Evolutionary conservation across 2,113 vertebrate genomes (phyloP).

Genomic region (Tinamus guttatus): DNA sequence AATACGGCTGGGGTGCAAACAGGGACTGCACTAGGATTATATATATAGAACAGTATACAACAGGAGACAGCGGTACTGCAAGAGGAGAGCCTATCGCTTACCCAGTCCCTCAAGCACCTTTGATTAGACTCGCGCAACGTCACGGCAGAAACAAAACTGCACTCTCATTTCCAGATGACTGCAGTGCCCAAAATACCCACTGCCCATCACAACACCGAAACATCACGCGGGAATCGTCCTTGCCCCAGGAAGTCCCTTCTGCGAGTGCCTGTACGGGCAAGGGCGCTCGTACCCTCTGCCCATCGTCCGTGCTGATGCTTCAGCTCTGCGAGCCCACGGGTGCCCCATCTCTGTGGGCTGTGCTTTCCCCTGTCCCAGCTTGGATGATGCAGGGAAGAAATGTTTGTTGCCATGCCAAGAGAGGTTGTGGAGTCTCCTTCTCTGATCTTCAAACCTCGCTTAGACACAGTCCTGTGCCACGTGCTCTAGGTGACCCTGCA

Average conservation of each 20-base stretch:
- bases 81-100: not conserved
- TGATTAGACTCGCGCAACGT: not conserved
- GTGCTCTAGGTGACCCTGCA: no score
- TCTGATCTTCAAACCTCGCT: no score
- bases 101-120: not conserved
- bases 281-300: not conserved
- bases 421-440: no score
- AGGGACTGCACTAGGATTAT: not conserved
- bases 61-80: not conserved
- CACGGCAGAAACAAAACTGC: not conserved
- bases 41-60: no score
- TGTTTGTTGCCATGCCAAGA: no score
- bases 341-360: not conserved
- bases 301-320: not conserved
- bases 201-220: slow-evolving; percentile 18
- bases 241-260: not conserved
- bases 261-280: not conserved
- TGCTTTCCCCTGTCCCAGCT: not conserved
- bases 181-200: slow-evolving; percentile 34
- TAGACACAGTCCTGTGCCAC: no score
- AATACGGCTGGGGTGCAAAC: not conserved
- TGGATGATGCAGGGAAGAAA: not conserved
- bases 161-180: slow-evolving; percentile 36
- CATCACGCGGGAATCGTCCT: slow-evolving; percentile 7
- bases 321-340: not conserved